Percentiles rank a stretch among this genome's conserved stretches.
phyloP scores from a whole-genome alignment of 1,140 invertebrate genomes.

The Megalonaias nervosa region DNA sequence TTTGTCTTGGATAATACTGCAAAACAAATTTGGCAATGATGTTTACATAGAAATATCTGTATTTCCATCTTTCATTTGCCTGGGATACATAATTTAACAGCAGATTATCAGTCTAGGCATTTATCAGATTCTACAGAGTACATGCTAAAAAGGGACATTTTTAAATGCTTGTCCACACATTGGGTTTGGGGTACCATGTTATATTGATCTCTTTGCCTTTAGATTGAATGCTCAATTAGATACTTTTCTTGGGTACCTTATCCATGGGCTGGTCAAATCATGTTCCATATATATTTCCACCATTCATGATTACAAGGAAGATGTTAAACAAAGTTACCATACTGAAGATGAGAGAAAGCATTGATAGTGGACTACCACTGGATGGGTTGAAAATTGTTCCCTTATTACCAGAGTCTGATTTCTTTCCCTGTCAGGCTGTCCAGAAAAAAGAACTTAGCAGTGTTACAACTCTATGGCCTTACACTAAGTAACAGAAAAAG shows the following conservation, averaged over 20 bases:
- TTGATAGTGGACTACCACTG: not conserved
- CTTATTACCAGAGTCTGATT: conserved; percentile 19
- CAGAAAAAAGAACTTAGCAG: conserved; percentile 7
- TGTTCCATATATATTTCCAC: not conserved
- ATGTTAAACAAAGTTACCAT: not conserved
- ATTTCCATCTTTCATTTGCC: not conserved
- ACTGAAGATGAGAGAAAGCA: not conserved
- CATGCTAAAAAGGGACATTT: conserved; percentile 10
- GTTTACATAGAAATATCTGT: not conserved
- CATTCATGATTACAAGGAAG: not conserved
- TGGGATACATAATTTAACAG: not conserved
- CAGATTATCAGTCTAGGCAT: not conserved
- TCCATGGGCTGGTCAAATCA: not conserved
- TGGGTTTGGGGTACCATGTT: conserved; percentile 2
- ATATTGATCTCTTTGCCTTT: not conserved
- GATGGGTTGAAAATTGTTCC: conserved; percentile 20
- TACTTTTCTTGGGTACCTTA: not conserved
- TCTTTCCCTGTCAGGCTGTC: conserved; percentile 11
- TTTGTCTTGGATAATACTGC: not conserved
- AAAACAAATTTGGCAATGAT: not conserved
- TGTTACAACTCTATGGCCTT: no score
- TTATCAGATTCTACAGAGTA: conserved; percentile 19
- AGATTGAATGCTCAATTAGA: not conserved
- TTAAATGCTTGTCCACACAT: not conserved
- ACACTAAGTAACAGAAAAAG: no score